These are phyloP conservation scores for Mycogona germanica DNA, from an alignment of 2,888 invertebrate genomes.

Conservation along the genomic window DNA sequence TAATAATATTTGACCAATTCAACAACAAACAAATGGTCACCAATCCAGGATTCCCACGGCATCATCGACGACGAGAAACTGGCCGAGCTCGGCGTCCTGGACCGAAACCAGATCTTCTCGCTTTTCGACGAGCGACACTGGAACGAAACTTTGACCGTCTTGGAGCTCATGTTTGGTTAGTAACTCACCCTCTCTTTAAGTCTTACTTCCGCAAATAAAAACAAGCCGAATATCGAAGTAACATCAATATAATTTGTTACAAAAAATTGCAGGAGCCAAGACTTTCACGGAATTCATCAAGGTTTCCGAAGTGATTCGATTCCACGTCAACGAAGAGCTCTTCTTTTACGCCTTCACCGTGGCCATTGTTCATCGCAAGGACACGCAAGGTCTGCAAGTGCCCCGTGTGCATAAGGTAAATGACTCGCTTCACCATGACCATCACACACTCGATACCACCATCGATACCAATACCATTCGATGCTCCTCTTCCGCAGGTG, in stretches of 20 bases:
- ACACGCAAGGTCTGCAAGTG: slow-evolving; percentile 53
- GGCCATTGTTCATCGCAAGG: slow-evolving; percentile 56
- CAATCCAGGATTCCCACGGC: neutral
- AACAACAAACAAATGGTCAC: neutral
- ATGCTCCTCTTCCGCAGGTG: too few relatives aligned
- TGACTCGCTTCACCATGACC: too few relatives aligned
- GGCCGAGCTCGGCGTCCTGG: neutral
- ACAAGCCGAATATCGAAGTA: too few relatives aligned
- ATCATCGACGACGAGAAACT: neutral
- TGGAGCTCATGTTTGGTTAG: slow-evolving; percentile 12
- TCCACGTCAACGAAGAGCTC: slow-evolving; percentile 61
- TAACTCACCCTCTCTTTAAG: neutral
- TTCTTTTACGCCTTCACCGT: slow-evolving; percentile 69
- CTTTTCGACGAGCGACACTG: slow-evolving; percentile 18
- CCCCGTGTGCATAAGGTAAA: slow-evolving; percentile 63
- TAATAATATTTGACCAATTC: neutral
- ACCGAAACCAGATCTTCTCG: slow-evolving; percentile 19
- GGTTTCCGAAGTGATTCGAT: slow-evolving; percentile 44
- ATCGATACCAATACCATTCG: too few relatives aligned
- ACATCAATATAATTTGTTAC: too few relatives aligned
- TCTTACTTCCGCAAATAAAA: too few relatives aligned
- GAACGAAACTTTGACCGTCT: slow-evolving; percentile 17
- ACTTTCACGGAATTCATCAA: slow-evolving; percentile 5
- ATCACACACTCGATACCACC: too few relatives aligned
- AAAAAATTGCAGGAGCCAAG: slow-evolving; percentile 3